Conservation (phyloP, 1,140 invertebrate genomes). For the Ceratina australensis region DNA sequence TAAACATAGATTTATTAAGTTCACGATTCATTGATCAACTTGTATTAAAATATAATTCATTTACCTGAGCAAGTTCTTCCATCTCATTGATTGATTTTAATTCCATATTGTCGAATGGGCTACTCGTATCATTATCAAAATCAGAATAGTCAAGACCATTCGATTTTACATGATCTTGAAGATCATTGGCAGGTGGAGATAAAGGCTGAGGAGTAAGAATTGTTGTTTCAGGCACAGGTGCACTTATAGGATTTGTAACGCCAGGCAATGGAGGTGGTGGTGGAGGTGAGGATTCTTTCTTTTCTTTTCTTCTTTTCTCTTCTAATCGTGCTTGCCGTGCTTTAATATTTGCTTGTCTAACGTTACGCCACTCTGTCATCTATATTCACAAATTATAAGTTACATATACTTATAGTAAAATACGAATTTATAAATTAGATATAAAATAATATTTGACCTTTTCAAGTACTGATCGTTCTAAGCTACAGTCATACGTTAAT, state of each 20-base stretch:
- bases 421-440: neutral
- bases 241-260: constrained; percentile 80
- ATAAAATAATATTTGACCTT: constrained; percentile 73
- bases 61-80: constrained; percentile 88
- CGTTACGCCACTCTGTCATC: constrained; percentile 84
- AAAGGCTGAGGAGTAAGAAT: constrained; percentile 74
- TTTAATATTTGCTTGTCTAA: constrained; percentile 82
- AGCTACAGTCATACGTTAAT: constrained; percentile 85
- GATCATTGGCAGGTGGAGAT: constrained; percentile 68
- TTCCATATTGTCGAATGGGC: constrained; percentile 94
- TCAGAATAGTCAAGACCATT: constrained; percentile 85
- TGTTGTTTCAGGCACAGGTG: constrained; percentile 70
- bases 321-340: constrained; percentile 82
- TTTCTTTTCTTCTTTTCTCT: constrained; percentile 79
- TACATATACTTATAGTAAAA: neutral
- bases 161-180: constrained; percentile 67
- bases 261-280: constrained; percentile 66
- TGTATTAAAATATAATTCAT: constrained; percentile 50
- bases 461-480: constrained; percentile 85
- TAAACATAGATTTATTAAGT: neutral
- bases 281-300: constrained; percentile 75
- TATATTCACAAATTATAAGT: constrained; percentile 44
- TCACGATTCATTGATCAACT: neutral
- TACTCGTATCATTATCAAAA: constrained; percentile 93
- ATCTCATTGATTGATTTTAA: constrained; percentile 94